Percentiles rank a stretch among this genome's conserved stretches.
These are phyloP conservation scores for Xanthorhoe designata DNA, from an alignment of 2,888 invertebrate species.

Conservation along the genomic window DNA sequence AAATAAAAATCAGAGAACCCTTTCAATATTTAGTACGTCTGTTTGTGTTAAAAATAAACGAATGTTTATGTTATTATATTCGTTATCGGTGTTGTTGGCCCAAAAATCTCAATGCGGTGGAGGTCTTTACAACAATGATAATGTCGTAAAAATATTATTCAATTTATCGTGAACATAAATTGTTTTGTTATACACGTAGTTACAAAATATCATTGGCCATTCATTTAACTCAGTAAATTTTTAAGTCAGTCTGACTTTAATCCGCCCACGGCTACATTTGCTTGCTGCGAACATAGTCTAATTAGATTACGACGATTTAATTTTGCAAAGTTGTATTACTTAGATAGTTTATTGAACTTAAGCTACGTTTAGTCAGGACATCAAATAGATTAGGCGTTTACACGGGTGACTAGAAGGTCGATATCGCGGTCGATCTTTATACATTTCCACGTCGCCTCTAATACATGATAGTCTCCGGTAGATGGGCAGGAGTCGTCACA, in stretches of 20 bases:
- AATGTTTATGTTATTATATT: slow-evolving; percentile 1
- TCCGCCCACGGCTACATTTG: background rate
- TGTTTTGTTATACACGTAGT: slow-evolving; percentile 11
- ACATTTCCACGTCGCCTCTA: no score
- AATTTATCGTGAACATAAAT: slow-evolving; percentile 2
- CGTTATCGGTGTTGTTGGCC: slow-evolving; percentile 22
- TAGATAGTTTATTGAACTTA: no score
- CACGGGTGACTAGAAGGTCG: no score
- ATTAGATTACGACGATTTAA: no score
- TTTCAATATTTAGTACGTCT: slow-evolving; percentile 1
- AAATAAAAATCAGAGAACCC: slow-evolving; percentile 2
- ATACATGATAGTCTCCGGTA: no score
- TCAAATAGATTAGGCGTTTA: no score
- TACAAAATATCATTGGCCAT: background rate
- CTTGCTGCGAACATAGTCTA: no score
- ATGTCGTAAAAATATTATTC: slow-evolving; percentile 12
- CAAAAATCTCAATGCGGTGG: slow-evolving; percentile 21
- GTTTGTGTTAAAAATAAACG: slow-evolving; percentile 12
- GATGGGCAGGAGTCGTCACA: no score
- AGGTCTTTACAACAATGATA: slow-evolving; percentile 14
- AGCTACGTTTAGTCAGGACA: no score
- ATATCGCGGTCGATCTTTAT: no score
- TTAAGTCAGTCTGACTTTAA: background rate
- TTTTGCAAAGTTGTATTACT: no score
- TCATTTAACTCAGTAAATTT: background rate